phyloP scores from a whole-genome alignment of 2,888 invertebrate species.

The Drepanosiphum platanoidis region DNA sequence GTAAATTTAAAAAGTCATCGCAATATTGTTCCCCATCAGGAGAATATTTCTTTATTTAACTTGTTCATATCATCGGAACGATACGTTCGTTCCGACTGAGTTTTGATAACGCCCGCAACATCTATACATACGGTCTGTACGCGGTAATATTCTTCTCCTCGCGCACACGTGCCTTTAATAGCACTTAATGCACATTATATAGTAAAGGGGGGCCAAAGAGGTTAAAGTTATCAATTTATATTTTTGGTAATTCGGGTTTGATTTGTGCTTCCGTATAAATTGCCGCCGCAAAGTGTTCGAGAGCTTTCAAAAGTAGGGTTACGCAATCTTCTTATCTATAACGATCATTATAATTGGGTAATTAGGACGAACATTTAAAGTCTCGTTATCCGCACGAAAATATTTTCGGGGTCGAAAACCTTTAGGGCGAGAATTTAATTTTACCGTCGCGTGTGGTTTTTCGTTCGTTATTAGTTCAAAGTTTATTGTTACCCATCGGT shows the following conservation, averaged over 20 bases:
- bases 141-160: constrained; percentile 17
- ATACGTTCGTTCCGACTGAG: neutral
- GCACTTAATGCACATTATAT: constrained; percentile 15
- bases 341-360: constrained; percentile 45
- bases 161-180: constrained; percentile 46
- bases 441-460: neutral
- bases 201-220: constrained; percentile 30
- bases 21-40: neutral
- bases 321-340: constrained; percentile 18
- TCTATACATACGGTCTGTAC: no score
- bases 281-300: neutral
- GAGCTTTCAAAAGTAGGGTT: constrained; percentile 18
- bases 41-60: neutral
- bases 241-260: constrained; percentile 55
- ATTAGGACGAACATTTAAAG: constrained; percentile 44
- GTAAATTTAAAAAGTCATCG: constrained; percentile 4
- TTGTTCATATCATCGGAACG: neutral
- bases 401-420: constrained; percentile 5
- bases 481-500: neutral
- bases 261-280: constrained; percentile 37
- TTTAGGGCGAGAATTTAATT: neutral
- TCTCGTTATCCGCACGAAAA: constrained; percentile 31
- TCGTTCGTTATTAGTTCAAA: constrained; percentile 25
- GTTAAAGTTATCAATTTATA: constrained; percentile 49
- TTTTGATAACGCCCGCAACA: constrained; percentile 8